These are phyloP conservation scores for Syngnathus scovelli DNA, from an alignment of 2,113 vertebrate species.

Conservation along the genomic window DNA sequence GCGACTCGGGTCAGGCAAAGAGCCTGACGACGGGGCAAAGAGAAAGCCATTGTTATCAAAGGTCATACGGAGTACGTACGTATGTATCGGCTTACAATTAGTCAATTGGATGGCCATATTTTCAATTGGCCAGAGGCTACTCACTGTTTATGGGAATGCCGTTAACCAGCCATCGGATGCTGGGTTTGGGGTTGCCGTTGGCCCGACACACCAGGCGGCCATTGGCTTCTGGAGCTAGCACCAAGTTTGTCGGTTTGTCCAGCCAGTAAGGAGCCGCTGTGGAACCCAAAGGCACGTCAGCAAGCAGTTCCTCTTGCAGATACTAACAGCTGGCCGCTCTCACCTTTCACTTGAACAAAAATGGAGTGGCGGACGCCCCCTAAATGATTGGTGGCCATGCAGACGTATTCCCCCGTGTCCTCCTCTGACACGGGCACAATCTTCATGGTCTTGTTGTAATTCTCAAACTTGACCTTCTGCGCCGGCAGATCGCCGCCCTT, in stretches of 20 bases:
- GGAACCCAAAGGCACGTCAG: conserved; percentile 4
- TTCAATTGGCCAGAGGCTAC: conserved; percentile 11
- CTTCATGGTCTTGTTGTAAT: conserved; percentile 87
- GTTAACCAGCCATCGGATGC: conserved; percentile 87
- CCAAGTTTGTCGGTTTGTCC: conserved; percentile 85
- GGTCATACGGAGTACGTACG: no score
- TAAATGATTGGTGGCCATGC: conserved; percentile 90
- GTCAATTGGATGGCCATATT: no score
- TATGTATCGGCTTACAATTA: no score
- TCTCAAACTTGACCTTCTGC: conserved; percentile 82
- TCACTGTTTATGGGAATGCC: conserved; percentile 84
- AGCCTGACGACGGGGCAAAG: conserved; percentile 42
- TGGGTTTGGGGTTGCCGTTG: conserved; percentile 91
- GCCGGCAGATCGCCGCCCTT: conserved; percentile 87
- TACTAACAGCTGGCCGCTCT: conserved; percentile 33
- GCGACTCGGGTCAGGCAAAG: conserved; percentile 74
- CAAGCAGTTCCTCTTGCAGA: no score
- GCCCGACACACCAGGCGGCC: conserved; percentile 89
- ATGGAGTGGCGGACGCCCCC: conserved; percentile 91
- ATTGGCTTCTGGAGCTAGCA: conserved; percentile 85
- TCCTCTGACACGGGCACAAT: conserved; percentile 88
- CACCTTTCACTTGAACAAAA: conserved; percentile 95
- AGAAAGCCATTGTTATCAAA: neutral
- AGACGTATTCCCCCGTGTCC: conserved; percentile 89
- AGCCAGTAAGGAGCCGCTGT: conserved; percentile 95